A percentile compares a stretch with the other conserved stretches of the same genome.
Conservation (phyloP, 1,140 invertebrate genomes). For the Eulimnadia texana region DNA sequence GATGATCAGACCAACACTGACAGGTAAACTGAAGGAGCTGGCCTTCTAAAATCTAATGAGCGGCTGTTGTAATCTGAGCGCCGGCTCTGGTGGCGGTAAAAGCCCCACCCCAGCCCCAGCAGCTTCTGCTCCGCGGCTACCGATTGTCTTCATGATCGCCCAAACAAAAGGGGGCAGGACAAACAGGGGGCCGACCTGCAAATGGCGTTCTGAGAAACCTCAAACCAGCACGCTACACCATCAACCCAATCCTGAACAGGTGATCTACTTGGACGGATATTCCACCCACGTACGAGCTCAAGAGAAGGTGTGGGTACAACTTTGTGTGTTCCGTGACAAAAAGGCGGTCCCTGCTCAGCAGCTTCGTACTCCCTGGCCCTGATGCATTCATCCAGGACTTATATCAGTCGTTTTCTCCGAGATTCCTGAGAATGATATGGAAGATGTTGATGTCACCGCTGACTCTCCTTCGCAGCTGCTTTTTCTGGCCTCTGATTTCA, state of each 20-base stretch:
- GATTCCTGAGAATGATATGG: too few relatives aligned
- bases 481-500: too few relatives aligned
- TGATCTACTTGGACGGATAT: background rate
- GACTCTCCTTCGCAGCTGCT: too few relatives aligned
- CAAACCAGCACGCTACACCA: too few relatives aligned
- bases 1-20: background rate
- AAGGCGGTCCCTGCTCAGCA: background rate
- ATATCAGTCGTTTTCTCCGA: too few relatives aligned
- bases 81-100: background rate
- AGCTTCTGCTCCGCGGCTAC: background rate
- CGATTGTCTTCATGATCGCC: background rate
- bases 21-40: background rate
- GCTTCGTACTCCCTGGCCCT: background rate
- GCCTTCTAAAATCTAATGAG: background rate
- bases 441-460: too few relatives aligned
- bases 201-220: background rate
- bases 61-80: background rate
- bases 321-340: background rate
- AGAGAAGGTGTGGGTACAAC: background rate
- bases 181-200: background rate
- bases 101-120: background rate
- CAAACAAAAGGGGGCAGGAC: background rate
- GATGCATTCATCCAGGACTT: too few relatives aligned
- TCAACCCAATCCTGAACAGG: background rate
- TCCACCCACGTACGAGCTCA: background rate